A percentile compares a stretch with the other conserved stretches of the same genome.
These are phyloP conservation scores for Suillia variegata DNA, from an alignment of 2,888 invertebrate genomes.

Conservation along the genomic window DNA sequence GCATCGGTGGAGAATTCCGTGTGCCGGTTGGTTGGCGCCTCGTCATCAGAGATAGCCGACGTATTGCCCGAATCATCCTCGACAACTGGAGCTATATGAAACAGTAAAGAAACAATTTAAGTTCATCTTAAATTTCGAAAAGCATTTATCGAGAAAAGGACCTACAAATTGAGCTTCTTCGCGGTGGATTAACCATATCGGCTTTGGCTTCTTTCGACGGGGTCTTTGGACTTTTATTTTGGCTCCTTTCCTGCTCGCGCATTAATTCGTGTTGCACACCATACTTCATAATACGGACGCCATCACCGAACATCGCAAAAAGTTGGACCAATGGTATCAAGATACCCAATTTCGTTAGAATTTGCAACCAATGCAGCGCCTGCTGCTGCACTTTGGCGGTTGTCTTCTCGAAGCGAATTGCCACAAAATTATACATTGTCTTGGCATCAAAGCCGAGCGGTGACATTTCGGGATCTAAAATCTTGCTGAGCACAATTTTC, in stretches of 20 bases:
- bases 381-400: slow-evolving; percentile 84
- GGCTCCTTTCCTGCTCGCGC: slow-evolving; percentile 56
- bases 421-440: slow-evolving; percentile 93
- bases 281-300: slow-evolving; percentile 75
- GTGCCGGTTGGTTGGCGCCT: slow-evolving; percentile 67
- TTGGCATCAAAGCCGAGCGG: slow-evolving; percentile 93
- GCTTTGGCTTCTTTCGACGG: slow-evolving; percentile 57
- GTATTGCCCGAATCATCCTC: slow-evolving; percentile 73
- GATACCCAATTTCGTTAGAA: slow-evolving; percentile 86
- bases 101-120: not conserved
- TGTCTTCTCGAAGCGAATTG: slow-evolving; percentile 79
- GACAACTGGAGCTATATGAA: slow-evolving; percentile 66
- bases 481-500: slow-evolving; percentile 86
- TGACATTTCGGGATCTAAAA: slow-evolving; percentile 94
- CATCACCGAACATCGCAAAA: slow-evolving; percentile 89
- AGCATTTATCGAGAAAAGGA: slow-evolving; percentile 17
- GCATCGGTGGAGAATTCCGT: slow-evolving; percentile 74
- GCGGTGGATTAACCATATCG: slow-evolving; percentile 56
- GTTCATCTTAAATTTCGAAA: not conserved
- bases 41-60: slow-evolving; percentile 73
- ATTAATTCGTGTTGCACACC: slow-evolving; percentile 62
- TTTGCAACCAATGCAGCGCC: slow-evolving; percentile 86
- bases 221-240: slow-evolving; percentile 45
- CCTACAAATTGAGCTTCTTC: slow-evolving; percentile 67
- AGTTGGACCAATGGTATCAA: slow-evolving; percentile 85